These are phyloP conservation scores for Limnephilus lunatus DNA, from an alignment of 2,888 invertebrate species.

Conservation along the genomic window DNA sequence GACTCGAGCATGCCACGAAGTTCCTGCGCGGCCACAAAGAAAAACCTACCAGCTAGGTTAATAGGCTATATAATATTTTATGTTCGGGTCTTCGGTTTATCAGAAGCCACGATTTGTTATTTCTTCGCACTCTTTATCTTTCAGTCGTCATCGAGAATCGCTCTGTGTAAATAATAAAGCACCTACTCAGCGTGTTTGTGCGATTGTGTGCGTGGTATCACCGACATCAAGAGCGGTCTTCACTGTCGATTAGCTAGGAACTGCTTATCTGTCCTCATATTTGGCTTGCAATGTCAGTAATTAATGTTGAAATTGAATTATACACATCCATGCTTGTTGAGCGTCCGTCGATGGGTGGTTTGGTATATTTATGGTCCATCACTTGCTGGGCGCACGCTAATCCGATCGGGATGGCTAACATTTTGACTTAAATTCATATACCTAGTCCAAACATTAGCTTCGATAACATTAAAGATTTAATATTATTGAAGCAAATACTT, in stretches of 20 bases:
- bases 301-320: background rate
- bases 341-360: too few relatives aligned
- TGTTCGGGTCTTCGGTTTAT: conserved; percentile 16
- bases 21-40: background rate
- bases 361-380: too few relatives aligned
- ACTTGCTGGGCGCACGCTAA: background rate
- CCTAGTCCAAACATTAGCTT: background rate
- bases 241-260: background rate
- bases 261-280: background rate
- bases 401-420: background rate
- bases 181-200: background rate
- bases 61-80: background rate
- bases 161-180: conserved; percentile 4
- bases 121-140: conserved; percentile 32
- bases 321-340: too few relatives aligned
- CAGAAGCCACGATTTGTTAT: conserved; percentile 28
- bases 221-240: background rate
- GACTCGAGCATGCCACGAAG: background rate
- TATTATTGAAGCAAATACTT: too few relatives aligned
- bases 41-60: background rate
- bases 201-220: conserved; percentile 15
- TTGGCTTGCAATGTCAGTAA: background rate
- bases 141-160: conserved; percentile 21
- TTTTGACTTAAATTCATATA: background rate
- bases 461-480: background rate